phyloP scores from a whole-genome alignment of 2,113 vertebrate species.

The Regulus satrapa region DNA sequence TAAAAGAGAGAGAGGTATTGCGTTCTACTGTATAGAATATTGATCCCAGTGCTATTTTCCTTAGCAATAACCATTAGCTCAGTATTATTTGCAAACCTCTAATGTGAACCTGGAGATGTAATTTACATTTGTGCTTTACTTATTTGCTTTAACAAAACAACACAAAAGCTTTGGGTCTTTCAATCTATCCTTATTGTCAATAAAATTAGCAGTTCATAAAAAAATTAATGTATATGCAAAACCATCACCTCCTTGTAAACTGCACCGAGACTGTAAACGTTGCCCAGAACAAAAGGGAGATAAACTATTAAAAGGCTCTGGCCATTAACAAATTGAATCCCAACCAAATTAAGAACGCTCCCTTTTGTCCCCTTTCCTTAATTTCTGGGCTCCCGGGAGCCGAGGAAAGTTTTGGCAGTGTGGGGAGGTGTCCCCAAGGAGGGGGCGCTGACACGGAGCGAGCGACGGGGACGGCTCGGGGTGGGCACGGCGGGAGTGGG shows the following conservation, averaged over 20 bases:
- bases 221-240: conserved; percentile 75
- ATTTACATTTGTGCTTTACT: conserved; percentile 83
- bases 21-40: conserved; percentile 88
- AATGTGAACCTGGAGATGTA: conserved; percentile 81
- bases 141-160: conserved; percentile 84
- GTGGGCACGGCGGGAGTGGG: too few species aligned
- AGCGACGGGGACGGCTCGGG: neutral
- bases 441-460: neutral
- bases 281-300: conserved; percentile 56
- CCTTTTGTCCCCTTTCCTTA: neutral
- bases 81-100: conserved; percentile 83
- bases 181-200: conserved; percentile 80
- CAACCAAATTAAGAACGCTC: conserved; percentile 22
- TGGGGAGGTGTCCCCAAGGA: neutral
- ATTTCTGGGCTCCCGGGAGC: neutral
- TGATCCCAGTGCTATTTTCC: conserved; percentile 97
- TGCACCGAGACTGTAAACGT: conserved; percentile 54
- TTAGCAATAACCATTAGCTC: conserved; percentile 97
- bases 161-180: conserved; percentile 78
- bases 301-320: conserved; percentile 53
- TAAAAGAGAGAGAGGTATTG: conserved; percentile 96
- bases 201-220: conserved; percentile 80
- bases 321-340: conserved; percentile 58
- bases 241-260: conserved; percentile 75
- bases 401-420: neutral